Percentiles rank a stretch among this genome's conserved stretches.
phyloP scores from a whole-genome alignment of 2,113 vertebrate genomes.

The Polypterus bichir region DNA sequence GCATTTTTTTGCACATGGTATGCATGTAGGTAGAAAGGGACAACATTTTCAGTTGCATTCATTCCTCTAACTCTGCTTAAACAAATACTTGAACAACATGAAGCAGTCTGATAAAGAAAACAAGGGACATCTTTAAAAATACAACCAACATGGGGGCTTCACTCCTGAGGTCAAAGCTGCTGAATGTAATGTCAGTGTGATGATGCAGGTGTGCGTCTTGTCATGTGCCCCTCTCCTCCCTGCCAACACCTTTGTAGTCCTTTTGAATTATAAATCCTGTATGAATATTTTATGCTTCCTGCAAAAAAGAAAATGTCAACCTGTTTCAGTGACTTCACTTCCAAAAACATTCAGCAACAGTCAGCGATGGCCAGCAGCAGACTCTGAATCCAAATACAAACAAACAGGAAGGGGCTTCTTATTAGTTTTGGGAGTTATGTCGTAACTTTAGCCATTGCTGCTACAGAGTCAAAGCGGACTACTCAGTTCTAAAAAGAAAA shows the following conservation, averaged over 20 bases:
- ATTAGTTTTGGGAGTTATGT: no score
- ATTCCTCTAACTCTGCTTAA: not conserved
- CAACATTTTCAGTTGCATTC: slow-evolving; percentile 1
- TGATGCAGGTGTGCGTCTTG: slow-evolving; percentile 11
- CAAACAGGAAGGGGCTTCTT: no score
- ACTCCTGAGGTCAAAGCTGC: slow-evolving; percentile 9
- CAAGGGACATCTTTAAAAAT: not conserved
- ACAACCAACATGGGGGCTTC: not conserved
- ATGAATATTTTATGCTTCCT: slow-evolving; percentile 45
- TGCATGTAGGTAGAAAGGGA: slow-evolving; percentile 9
- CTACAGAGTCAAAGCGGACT: no score
- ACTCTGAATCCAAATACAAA: no score
- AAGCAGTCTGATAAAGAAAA: slow-evolving; percentile 8
- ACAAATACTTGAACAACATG: slow-evolving; percentile 9
- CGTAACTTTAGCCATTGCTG: no score
- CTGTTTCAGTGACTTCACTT: slow-evolving; percentile 39
- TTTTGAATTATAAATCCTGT: no score
- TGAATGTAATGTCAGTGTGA: slow-evolving; percentile 43
- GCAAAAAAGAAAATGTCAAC: slow-evolving; percentile 27
- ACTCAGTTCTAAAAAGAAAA: no score
- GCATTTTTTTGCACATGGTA: slow-evolving; percentile 74
- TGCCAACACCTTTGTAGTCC: slow-evolving; percentile 26
- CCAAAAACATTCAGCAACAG: not conserved
- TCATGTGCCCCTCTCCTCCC: slow-evolving; percentile 18
- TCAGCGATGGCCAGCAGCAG: no score